phyloP scores from a whole-genome alignment of 2,113 vertebrate species.

The Danionella cerebrum region DNA sequence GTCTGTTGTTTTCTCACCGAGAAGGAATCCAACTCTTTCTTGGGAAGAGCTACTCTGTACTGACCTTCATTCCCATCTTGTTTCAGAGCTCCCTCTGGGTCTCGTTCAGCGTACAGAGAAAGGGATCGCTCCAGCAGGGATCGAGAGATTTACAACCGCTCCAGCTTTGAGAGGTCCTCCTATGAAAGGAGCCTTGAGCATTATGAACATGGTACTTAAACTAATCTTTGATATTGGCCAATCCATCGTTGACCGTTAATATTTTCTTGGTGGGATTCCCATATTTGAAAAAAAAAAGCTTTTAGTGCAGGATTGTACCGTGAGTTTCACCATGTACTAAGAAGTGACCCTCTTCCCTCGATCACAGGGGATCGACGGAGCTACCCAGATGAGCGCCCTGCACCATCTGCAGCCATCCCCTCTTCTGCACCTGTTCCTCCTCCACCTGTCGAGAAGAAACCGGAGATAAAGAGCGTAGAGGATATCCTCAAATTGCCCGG shows the following conservation, averaged over 20 bases:
- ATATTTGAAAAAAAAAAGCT: no score
- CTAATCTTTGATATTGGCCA: slow-evolving; percentile 31
- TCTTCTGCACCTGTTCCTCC: slow-evolving; percentile 71
- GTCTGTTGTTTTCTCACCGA: no score
- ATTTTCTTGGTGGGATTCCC: no score
- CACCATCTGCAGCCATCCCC: slow-evolving; percentile 65
- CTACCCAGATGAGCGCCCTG: slow-evolving; percentile 82
- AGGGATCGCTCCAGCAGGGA: slow-evolving; percentile 61
- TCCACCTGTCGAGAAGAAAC: slow-evolving; percentile 85
- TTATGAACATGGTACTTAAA: slow-evolving; percentile 75
- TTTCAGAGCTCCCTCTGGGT: slow-evolving; percentile 58
- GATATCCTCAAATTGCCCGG: slow-evolving; percentile 93
- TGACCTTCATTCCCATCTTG: background rate
- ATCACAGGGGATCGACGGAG: slow-evolving; percentile 78
- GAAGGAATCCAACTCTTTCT: no score
- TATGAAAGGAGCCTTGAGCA: slow-evolving; percentile 83
- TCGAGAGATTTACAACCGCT: slow-evolving; percentile 74
- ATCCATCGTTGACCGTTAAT: no score
- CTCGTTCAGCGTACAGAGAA: slow-evolving; percentile 73
- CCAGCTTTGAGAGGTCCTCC: slow-evolving; percentile 77
- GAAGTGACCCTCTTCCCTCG: no score
- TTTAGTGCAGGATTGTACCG: no score
- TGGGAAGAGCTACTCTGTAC: no score
- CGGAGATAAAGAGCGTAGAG: slow-evolving; percentile 93
- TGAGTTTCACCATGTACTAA: no score